These are phyloP conservation scores for Myiothlypis chrysogaster DNA, from an alignment of 2,797 vertebrate genomes.

Conservation along the genomic window DNA sequence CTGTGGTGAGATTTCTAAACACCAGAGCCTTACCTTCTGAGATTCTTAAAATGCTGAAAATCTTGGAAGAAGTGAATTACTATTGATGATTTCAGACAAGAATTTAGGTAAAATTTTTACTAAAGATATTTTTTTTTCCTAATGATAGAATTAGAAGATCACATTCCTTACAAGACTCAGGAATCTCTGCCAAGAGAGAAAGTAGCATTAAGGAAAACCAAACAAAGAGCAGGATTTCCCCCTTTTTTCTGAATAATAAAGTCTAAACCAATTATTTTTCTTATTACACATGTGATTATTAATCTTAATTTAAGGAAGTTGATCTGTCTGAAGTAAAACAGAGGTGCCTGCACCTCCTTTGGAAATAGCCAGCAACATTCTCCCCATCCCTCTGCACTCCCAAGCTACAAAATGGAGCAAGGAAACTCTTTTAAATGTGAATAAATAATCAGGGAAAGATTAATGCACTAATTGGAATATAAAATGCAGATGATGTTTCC, in stretches of 20 bases:
- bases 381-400: not conserved
- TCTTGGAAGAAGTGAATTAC: not conserved
- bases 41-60: not conserved
- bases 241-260: not conserved
- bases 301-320: not conserved
- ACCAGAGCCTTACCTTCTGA: not conserved
- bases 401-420: not conserved
- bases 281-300: fast-evolving
- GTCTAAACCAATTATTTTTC: not conserved
- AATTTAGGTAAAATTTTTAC: not conserved
- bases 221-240: not conserved
- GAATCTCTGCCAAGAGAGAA: not conserved
- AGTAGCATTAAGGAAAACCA: not conserved
- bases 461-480: not conserved
- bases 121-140: not conserved
- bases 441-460: not conserved
- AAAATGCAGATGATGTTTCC: not conserved
- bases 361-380: not conserved
- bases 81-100: not conserved
- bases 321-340: not conserved
- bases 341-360: not conserved
- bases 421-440: not conserved
- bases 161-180: not conserved
- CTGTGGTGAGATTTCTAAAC: not conserved
- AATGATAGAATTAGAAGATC: not conserved